Evolutionary conservation across 1,140 invertebrate genomes (phyloP), one percentile per base, ranked within the genome.

Genomic region (Drosophila arawakana): DNA sequence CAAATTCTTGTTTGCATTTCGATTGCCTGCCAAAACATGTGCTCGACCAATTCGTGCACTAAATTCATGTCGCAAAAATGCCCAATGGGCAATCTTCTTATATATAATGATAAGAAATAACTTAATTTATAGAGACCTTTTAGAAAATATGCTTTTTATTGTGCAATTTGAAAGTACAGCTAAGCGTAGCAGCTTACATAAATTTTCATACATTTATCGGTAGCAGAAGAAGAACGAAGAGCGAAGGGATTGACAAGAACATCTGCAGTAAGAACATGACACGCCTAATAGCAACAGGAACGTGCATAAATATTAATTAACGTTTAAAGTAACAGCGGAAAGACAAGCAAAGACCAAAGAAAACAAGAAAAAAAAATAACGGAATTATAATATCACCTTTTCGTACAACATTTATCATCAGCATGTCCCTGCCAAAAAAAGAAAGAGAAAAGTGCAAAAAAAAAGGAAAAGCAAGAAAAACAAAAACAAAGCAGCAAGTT

Each of bases 251-350:
- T 54, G 18, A 54, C 8, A 35, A 49, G 39, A 62, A 46, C 41
- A 44, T 9, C 8, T 46, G 46, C 15, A 21, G 46, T n/a, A 35
- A 15, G 11, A 60, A 11, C n/a, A 44, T 37, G 46, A 52, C 49
- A 8, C 8, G 30, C 21, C 25, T 62, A 62, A 62, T 58, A 62
- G 67, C 30, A 34, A 49, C 67, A 50, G 15, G n/a, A 55, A 54
- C 68, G 13, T 25, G 44, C 59, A 74, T 74, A 74, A 74, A 74
- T 74, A 74, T 74, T 62, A 74, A 74, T 74, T 61, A 74, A 58
- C 43, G 35, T 37, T 70, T 59, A 35, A 67, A 59, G 57, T 30
- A 67, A 60, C 49, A 50, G 37, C 50, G 41, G 49, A 34, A n/a
- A 69, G 47, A 15, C 15, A 21, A 44, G 49, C 21, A 43, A 55